These are phyloP conservation scores for Sarcophaga subvicina DNA, from an alignment of 2,888 invertebrate species.

Conservation along the genomic window DNA sequence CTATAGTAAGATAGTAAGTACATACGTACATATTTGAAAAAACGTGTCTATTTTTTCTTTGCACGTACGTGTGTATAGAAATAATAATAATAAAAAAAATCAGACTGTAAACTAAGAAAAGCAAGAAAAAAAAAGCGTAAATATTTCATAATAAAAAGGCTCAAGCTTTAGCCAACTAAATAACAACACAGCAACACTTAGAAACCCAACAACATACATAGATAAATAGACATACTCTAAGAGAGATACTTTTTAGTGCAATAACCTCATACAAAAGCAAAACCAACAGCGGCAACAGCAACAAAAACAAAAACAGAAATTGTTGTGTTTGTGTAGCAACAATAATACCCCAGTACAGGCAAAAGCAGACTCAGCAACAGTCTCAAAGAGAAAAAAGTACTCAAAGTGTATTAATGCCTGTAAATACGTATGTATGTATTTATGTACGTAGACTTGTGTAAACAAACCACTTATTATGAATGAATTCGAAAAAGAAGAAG, in stretches of 20 bases:
- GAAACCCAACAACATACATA: not conserved
- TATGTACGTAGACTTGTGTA: conserved; percentile 1
- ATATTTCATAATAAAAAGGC: conserved; percentile 52
- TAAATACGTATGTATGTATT: conserved; percentile 9
- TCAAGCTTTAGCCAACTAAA: conserved; percentile 51
- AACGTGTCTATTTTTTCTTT: not conserved
- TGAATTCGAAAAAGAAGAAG: conserved; percentile 15
- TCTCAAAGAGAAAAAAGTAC: conserved; percentile 13
- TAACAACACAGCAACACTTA: not conserved
- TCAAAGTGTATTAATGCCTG: conserved; percentile 26
- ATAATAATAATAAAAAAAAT: conserved; percentile 11
- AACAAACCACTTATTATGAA: conserved; percentile 33
- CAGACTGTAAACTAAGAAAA: conserved; percentile 14
- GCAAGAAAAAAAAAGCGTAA: conserved; percentile 2
- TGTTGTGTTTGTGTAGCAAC: no score
- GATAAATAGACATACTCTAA: no score
- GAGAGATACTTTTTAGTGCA: conserved; percentile 56
- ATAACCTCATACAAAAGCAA: conserved; percentile 48
- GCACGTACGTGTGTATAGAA: conserved; percentile 34
- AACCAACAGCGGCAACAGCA: conserved; percentile 12
- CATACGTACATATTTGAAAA: no score
- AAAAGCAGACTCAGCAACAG: not conserved
- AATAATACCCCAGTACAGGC: not conserved
- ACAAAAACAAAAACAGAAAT: no score
- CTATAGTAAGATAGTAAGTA: no score